These are phyloP conservation scores for Hemaris fuciformis DNA, from an alignment of 2,888 invertebrate genomes.

Conservation along the genomic window DNA sequence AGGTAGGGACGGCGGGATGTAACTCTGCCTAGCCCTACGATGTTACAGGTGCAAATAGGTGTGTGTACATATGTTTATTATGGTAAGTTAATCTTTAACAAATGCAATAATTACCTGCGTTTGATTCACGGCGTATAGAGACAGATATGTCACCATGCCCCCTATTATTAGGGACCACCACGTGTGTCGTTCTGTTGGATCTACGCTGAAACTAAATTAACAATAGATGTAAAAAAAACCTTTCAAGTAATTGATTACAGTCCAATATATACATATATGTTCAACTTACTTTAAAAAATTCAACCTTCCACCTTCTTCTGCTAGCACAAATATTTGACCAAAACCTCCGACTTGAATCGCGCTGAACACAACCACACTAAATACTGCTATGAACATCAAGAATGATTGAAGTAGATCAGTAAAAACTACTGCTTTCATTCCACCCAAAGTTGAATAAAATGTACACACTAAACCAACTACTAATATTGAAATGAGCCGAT, in stretches of 20 bases:
- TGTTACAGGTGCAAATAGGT: no score
- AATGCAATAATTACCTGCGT: constrained; percentile 76
- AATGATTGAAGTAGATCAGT: constrained; percentile 93
- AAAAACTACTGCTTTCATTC: constrained; percentile 94
- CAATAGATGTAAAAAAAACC: background rate
- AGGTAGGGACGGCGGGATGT: no score
- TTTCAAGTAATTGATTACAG: background rate
- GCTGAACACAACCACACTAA: constrained; percentile 89
- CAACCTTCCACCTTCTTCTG: constrained; percentile 85
- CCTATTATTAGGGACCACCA: constrained; percentile 92
- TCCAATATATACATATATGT: background rate
- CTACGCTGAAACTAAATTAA: constrained; percentile 84
- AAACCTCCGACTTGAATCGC: constrained; percentile 86
- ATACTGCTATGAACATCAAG: constrained; percentile 92
- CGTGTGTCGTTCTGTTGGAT: constrained; percentile 91
- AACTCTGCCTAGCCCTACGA: no score
- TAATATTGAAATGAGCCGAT: constrained; percentile 86
- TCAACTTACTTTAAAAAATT: constrained; percentile 84
- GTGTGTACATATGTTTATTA: background rate
- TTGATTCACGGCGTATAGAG: constrained; percentile 93
- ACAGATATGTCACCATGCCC: constrained; percentile 89
- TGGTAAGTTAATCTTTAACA: constrained; percentile 28
- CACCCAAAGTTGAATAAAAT: constrained; percentile 94
- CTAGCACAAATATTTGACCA: constrained; percentile 86
- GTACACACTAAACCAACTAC: constrained; percentile 90